These are phyloP conservation scores for Melanitta fusca DNA, from an alignment of 2,797 vertebrate species.

Conservation along the genomic window DNA sequence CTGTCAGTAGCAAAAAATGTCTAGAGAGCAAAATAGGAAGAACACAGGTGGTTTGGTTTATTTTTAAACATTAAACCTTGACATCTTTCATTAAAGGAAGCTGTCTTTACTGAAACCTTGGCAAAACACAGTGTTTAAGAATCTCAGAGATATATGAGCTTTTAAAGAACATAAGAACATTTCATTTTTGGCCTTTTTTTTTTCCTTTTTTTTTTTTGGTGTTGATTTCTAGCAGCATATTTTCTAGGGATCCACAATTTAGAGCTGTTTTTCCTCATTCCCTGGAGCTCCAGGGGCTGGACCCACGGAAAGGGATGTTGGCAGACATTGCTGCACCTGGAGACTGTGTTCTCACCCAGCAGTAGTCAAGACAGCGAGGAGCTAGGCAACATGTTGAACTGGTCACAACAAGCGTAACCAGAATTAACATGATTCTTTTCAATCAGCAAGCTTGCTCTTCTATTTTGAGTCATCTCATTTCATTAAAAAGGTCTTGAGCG, in stretches of 20 bases:
- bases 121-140: not conserved
- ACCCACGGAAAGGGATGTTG: not conserved
- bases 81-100: not conserved
- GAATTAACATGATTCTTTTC: not conserved
- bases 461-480: conserved; percentile 19
- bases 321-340: not conserved
- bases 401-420: conserved; percentile 12
- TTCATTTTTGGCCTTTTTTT: not conserved
- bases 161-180: not conserved
- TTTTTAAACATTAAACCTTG: not conserved
- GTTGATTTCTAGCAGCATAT: not conserved
- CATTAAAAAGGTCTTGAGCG: not conserved
- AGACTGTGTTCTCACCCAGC: not conserved
- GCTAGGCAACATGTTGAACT: not conserved
- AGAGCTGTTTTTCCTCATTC: not conserved
- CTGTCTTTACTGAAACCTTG: not conserved
- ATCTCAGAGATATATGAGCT: not conserved
- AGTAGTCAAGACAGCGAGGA: not conserved
- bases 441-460: not conserved
- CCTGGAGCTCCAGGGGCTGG: not conserved
- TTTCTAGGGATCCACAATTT: not conserved
- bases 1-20: not conserved
- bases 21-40: not conserved
- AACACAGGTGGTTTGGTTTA: not conserved
- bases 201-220: not conserved